phyloP scores from a whole-genome alignment of 2,888 invertebrate species.

The Sepioteuthis lessoniana region DNA sequence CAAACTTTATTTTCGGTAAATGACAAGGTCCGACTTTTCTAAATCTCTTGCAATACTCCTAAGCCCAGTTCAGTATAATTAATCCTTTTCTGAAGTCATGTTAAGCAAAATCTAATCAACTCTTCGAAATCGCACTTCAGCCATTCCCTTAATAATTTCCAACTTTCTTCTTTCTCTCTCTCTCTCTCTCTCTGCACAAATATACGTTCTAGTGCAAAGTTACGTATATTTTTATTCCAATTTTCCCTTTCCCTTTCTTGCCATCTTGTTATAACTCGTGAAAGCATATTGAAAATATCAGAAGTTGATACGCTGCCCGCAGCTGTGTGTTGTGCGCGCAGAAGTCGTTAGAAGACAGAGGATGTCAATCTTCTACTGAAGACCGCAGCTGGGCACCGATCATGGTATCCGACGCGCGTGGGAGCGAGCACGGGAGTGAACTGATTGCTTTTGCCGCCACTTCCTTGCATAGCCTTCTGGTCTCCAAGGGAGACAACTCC shows the following conservation, averaged over 20 bases:
- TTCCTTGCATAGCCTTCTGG: background rate
- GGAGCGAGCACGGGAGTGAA: background rate
- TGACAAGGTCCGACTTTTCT: background rate
- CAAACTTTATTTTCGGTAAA: background rate
- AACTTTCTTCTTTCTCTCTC: too few relatives aligned
- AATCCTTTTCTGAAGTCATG: background rate
- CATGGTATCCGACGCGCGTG: background rate
- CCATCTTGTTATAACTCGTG: background rate
- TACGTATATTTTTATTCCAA: background rate
- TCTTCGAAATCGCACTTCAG: background rate
- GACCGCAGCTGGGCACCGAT: conserved; percentile 12
- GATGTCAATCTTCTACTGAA: background rate
- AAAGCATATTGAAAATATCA: conserved; percentile 6
- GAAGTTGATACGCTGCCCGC: conserved; percentile 20
- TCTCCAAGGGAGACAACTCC: conserved; percentile 1
- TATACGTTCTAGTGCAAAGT: background rate
- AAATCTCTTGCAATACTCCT: background rate
- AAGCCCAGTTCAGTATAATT: background rate
- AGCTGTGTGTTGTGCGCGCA: background rate
- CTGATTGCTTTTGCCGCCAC: background rate
- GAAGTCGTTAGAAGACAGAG: background rate
- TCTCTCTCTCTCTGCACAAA: background rate
- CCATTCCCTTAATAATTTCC: too few relatives aligned
- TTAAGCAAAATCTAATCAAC: background rate
- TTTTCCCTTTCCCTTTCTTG: background rate